Percentiles rank a stretch among this genome's conserved stretches.
These are phyloP conservation scores for Malurus alboscapulatus DNA, from an alignment of 2,113 vertebrate species.

Conservation along the genomic window DNA sequence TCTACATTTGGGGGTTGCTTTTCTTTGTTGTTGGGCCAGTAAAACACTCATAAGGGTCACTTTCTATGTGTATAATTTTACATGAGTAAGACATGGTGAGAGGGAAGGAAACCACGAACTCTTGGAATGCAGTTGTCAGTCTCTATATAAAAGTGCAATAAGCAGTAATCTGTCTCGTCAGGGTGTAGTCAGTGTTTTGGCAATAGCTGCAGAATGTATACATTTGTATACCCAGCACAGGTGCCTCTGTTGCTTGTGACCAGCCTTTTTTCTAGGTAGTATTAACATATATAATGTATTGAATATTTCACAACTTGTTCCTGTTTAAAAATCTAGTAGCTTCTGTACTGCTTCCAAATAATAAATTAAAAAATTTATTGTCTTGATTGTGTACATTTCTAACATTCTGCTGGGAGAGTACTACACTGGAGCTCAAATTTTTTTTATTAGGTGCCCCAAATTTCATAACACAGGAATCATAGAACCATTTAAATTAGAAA, in stretches of 20 bases:
- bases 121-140: neutral
- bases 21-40: neutral
- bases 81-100: neutral
- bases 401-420: neutral
- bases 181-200: neutral
- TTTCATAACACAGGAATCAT: neutral
- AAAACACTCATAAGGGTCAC: neutral
- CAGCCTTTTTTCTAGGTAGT: neutral
- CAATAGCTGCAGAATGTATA: neutral
- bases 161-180: neutral
- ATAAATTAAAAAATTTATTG: neutral
- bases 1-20: neutral
- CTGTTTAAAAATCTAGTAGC: neutral
- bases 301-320: neutral
- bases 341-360: neutral
- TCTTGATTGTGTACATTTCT: neutral
- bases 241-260: neutral
- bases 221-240: fast-evolving
- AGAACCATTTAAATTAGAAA: neutral
- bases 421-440: neutral
- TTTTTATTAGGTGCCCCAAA: neutral
- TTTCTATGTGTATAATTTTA: neutral
- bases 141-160: neutral
- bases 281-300: neutral
- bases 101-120: neutral